These are phyloP conservation scores for Amiota mariae DNA, from an alignment of 2,888 invertebrate species.

Conservation along the genomic window DNA sequence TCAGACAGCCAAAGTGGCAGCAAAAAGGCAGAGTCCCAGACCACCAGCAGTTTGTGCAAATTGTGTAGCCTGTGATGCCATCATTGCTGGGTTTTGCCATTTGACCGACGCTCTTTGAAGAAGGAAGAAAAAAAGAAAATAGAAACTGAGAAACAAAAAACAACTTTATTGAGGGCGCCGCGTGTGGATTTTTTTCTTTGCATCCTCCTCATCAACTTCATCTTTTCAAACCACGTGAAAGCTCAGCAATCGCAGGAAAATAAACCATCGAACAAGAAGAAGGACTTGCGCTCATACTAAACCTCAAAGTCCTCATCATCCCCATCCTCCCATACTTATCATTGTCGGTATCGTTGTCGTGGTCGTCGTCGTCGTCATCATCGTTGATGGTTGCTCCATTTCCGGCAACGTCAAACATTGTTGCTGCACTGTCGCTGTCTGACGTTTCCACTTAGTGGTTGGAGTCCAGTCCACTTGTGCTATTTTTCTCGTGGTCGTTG, in stretches of 20 bases:
- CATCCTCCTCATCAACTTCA: no score
- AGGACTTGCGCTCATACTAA: no score
- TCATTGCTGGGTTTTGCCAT: neutral
- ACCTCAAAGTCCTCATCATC: neutral
- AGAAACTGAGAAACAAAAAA: no score
- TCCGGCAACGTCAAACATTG: conserved; percentile 8
- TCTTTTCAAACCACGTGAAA: no score
- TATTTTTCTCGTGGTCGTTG: neutral
- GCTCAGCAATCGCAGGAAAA: no score
- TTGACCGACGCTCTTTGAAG: conserved; percentile 27
- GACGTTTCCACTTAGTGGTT: neutral
- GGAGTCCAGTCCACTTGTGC: neutral
- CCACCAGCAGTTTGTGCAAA: no score
- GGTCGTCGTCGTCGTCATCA: neutral
- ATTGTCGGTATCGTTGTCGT: no score
- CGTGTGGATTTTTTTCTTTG: no score
- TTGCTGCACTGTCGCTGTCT: neutral
- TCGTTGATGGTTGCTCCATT: conserved; percentile 20
- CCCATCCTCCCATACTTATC: neutral
- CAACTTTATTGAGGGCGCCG: conserved; percentile 25
- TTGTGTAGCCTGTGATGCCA: no score
- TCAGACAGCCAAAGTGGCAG: neutral
- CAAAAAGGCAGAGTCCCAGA: no score
- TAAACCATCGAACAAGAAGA: no score
- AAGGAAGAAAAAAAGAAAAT: no score